Percentiles rank a stretch among this genome's conserved stretches.
These are phyloP conservation scores for Protobothrops mucrosquamatus DNA, from an alignment of 2,113 vertebrate species.

Conservation along the genomic window DNA sequence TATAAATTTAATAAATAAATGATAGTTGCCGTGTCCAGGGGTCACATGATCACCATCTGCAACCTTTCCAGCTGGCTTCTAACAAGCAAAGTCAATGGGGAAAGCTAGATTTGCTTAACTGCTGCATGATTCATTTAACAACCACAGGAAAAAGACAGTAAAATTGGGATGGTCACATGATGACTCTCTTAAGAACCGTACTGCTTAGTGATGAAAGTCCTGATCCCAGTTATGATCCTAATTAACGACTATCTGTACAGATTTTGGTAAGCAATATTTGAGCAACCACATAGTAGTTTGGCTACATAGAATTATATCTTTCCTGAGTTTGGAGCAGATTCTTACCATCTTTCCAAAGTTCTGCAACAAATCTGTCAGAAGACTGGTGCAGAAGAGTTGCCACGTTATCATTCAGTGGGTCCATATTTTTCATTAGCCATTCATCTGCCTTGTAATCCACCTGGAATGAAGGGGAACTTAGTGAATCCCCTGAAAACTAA, in stretches of 20 bases:
- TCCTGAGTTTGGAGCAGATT: background rate
- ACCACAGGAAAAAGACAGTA: background rate
- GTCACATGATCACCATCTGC: background rate
- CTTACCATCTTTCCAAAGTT: slow-evolving; percentile 98
- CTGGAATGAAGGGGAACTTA: slow-evolving; percentile 60
- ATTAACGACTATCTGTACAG: background rate
- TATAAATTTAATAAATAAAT: background rate
- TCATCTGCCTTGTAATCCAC: slow-evolving; percentile 98
- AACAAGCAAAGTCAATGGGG: background rate
- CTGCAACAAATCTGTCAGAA: slow-evolving; percentile 92
- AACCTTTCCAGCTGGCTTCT: background rate
- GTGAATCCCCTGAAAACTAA: background rate
- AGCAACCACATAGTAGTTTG: background rate
- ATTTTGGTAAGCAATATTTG: background rate
- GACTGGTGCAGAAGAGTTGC: slow-evolving; percentile 96
- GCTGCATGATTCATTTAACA: background rate
- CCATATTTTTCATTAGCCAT: slow-evolving; percentile 99
- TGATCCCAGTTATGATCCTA: background rate
- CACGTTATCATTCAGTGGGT: slow-evolving; percentile 96
- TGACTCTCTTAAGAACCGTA: background rate
- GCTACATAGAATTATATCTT: background rate
- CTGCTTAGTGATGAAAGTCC: background rate
- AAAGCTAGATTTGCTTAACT: background rate
- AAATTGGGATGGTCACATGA: background rate
- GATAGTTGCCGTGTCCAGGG: background rate